Conservation (phyloP, 1,140 invertebrate genomes). For the Venturia canescens region DNA sequence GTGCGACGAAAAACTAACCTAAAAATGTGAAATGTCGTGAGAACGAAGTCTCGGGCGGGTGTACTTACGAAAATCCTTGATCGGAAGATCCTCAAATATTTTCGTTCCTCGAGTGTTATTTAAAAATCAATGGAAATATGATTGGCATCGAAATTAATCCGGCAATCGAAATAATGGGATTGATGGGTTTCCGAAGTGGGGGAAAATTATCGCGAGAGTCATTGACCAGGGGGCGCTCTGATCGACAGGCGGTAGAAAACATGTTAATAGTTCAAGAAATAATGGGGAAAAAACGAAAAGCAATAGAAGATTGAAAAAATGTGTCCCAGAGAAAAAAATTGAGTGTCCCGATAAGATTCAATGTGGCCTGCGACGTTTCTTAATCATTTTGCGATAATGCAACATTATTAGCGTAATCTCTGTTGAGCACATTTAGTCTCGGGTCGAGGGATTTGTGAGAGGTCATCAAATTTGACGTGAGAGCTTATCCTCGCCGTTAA, state of each 20-base stretch:
- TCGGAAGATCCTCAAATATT: too few relatives aligned
- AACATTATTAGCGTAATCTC: conserved; percentile 7
- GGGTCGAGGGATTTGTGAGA: background rate
- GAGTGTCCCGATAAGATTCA: background rate
- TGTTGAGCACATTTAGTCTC: conserved; percentile 7
- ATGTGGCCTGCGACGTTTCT: background rate
- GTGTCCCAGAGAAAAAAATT: background rate
- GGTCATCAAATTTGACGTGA: conserved; percentile 10
- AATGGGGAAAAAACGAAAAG: background rate
- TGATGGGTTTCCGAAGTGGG: too few relatives aligned
- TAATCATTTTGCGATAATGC: background rate
- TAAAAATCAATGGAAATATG: too few relatives aligned
- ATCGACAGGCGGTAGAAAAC: background rate
- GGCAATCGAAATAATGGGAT: too few relatives aligned
- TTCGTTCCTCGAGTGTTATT: too few relatives aligned
- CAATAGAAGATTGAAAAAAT: background rate
- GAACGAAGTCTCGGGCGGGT: too few relatives aligned
- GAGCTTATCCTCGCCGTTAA: background rate
- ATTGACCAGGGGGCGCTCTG: background rate
- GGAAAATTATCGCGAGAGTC: too few relatives aligned
- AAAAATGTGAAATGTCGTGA: too few relatives aligned
- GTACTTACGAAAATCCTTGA: too few relatives aligned
- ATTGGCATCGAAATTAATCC: too few relatives aligned
- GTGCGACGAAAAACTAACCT: too few relatives aligned
- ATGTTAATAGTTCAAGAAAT: conserved; percentile 48